These are phyloP conservation scores for Mungos mungo DNA, from an alignment of 2,113 vertebrate species.

Conservation along the genomic window DNA sequence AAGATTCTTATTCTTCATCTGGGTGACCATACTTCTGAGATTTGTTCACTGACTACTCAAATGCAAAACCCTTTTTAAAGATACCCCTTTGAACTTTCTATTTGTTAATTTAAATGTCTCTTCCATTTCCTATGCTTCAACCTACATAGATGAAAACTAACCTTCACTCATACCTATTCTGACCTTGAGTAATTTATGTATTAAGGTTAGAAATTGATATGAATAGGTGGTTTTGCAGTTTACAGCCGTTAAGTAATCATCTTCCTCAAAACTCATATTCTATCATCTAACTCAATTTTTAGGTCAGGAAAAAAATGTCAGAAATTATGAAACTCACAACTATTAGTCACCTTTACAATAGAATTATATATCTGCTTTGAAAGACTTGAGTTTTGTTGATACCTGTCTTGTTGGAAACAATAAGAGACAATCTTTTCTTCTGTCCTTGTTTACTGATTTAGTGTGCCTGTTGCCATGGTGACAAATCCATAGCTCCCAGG, in stretches of 20 bases:
- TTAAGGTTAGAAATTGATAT: slow-evolving; percentile 29
- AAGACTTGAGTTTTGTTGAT: slow-evolving; percentile 47
- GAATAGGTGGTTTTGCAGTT: slow-evolving; percentile 57
- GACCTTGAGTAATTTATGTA: slow-evolving; percentile 19
- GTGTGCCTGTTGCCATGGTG: slow-evolving; percentile 51
- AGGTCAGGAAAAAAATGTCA: slow-evolving; percentile 56
- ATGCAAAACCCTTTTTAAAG: neutral
- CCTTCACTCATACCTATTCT: slow-evolving; percentile 26
- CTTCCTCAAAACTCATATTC: slow-evolving; percentile 71
- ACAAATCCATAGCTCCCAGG: slow-evolving; percentile 55
- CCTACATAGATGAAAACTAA: neutral
- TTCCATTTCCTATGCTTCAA: neutral
- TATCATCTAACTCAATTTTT: slow-evolving; percentile 69
- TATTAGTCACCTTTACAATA: slow-evolving; percentile 54
- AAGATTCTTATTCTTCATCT: neutral
- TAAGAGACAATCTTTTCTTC: slow-evolving; percentile 51
- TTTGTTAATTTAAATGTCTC: slow-evolving; percentile 23
- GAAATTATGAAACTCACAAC: slow-evolving; percentile 9
- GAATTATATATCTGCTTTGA: slow-evolving; percentile 60
- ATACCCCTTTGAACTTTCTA: neutral
- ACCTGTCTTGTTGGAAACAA: slow-evolving; percentile 22
- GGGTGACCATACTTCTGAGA: neutral
- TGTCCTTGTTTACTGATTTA: slow-evolving; percentile 58
- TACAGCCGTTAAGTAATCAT: slow-evolving; percentile 64
- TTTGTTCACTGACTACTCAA: neutral